phyloP scores from a whole-genome alignment of 2,113 vertebrate species.

The Sula dactylatra region DNA sequence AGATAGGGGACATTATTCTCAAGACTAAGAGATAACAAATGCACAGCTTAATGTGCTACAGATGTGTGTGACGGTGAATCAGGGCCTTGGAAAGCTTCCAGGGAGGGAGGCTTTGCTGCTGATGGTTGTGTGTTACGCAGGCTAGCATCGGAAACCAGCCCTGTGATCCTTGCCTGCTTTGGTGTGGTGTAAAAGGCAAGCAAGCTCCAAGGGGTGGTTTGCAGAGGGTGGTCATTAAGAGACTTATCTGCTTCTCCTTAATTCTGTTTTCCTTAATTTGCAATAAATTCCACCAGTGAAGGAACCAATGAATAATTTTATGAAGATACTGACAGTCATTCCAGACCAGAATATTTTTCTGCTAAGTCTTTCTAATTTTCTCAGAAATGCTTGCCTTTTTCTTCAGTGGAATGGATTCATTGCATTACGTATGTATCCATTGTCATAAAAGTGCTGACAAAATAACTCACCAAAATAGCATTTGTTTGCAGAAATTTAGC shows the following conservation, averaged over 20 bases:
- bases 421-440: background rate
- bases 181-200: conserved; percentile 10
- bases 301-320: conserved; percentile 10
- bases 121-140: background rate
- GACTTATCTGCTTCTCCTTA: background rate
- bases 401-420: background rate
- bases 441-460: conserved; percentile 47
- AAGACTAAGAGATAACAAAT: conserved; percentile 21
- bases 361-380: conserved; percentile 40
- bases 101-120: conserved; percentile 30
- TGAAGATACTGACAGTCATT: background rate
- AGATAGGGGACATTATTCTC: conserved; percentile 4
- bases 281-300: conserved; percentile 30
- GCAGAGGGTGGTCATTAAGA: conserved; percentile 33
- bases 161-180: conserved; percentile 18
- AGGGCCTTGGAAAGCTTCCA: conserved; percentile 53
- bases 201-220: background rate
- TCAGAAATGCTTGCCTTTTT: conserved; percentile 14
- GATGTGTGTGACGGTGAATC: conserved; percentile 60
- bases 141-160: background rate
- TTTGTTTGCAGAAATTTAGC: conserved; percentile 16
- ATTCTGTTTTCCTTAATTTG: conserved; percentile 1
- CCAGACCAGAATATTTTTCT: conserved; percentile 18
- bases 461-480: background rate
- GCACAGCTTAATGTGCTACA: conserved; percentile 37